Percentiles rank a stretch among this genome's conserved stretches.
These are phyloP conservation scores for Drosophila ustulata DNA, from an alignment of 2,888 invertebrate genomes.

Conservation along the genomic window DNA sequence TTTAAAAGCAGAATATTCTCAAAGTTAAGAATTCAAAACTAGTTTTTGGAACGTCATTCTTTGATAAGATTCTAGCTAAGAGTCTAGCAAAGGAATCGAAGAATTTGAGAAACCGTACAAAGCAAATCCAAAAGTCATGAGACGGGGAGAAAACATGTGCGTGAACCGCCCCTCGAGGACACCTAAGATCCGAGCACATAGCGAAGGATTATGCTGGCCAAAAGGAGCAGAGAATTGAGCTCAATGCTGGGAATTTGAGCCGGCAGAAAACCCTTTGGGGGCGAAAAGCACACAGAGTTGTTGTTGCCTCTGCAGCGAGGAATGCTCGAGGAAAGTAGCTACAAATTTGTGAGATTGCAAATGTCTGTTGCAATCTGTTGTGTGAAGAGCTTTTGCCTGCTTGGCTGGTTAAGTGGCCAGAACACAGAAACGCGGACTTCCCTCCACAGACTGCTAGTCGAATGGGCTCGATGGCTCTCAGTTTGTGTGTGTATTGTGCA, in stretches of 20 bases:
- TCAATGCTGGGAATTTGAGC: not conserved
- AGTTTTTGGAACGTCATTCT: no score
- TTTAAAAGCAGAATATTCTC: no score
- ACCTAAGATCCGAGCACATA: not conserved
- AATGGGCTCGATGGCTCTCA: not conserved
- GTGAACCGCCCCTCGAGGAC: not conserved
- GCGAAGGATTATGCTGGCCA: not conserved
- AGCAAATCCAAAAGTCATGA: not conserved
- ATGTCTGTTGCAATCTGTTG: slow-evolving; percentile 27
- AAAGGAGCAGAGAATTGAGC: not conserved
- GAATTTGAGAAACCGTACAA: not conserved
- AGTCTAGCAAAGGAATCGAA: not conserved
- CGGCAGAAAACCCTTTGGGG: not conserved
- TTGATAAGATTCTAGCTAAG: no score
- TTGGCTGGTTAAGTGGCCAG: slow-evolving; percentile 21
- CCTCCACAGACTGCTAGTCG: not conserved
- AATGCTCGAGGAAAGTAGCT: slow-evolving; percentile 4
- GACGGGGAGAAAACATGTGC: no score
- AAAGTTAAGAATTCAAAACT: no score
- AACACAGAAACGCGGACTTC: not conserved
- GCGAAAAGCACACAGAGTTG: not conserved
- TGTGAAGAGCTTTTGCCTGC: slow-evolving; percentile 27
- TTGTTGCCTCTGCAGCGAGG: slow-evolving; percentile 1
- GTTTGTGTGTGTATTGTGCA: not conserved
- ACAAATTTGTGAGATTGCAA: slow-evolving; percentile 8